A percentile compares a stretch with the other conserved stretches of the same genome.
Conservation (phyloP, 37 sponge, comb jelly and placozoan species). For the Mnemiopsis leidyi region DNA sequence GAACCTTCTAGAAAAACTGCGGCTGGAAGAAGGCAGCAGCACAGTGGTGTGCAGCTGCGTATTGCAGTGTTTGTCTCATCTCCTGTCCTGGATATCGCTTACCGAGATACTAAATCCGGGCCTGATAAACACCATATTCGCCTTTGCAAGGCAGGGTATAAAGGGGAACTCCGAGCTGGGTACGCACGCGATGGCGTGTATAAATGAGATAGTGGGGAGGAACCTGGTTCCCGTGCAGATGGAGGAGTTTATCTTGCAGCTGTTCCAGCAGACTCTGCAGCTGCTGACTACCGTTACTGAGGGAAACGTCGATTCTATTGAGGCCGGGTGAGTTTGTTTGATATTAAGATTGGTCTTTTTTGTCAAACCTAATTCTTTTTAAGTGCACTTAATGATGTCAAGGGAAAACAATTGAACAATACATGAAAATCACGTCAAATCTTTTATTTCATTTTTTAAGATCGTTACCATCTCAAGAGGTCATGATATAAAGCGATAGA, state of each 20-base stretch:
- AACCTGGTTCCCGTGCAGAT: constrained; percentile 51
- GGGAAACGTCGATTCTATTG: background rate
- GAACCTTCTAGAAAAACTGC: background rate
- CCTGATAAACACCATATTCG: constrained; percentile 6
- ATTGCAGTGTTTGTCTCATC: constrained; percentile 17
- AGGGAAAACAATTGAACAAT: no score
- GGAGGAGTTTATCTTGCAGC: constrained; percentile 38
- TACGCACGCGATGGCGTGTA: constrained; percentile 2
- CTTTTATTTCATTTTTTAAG: no score
- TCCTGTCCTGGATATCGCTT: constrained; percentile 16
- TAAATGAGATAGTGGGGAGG: constrained; percentile 51
- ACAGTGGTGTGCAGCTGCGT: background rate
- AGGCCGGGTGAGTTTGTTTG: constrained; percentile 6
- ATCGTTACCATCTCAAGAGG: no score
- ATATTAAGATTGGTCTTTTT: background rate
- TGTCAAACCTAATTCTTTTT: background rate
- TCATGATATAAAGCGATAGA: no score
- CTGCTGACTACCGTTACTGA: constrained; percentile 10
- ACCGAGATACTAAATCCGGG: constrained; percentile 43
- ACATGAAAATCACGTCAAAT: no score
- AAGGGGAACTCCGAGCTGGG: background rate
- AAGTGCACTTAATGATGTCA: background rate
- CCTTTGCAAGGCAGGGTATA: background rate
- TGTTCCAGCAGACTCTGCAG: constrained; percentile 59
- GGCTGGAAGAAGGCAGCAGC: background rate